Evolutionary conservation across 2,113 vertebrate genomes (phyloP), one percentile per base, ranked within the genome.

Genomic region (Osmerus eperlanus): DNA sequence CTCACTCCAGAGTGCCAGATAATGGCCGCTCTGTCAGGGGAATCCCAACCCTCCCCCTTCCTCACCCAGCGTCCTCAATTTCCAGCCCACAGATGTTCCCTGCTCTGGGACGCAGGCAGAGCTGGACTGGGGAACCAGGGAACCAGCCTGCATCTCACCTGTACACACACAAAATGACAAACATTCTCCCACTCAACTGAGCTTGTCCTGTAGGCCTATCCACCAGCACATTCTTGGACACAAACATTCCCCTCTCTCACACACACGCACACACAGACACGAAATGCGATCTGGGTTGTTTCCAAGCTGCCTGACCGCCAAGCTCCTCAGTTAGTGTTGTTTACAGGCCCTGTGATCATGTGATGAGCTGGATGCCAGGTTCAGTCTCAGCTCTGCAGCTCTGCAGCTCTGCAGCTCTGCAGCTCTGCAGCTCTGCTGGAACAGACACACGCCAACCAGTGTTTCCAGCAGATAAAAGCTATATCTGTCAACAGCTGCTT

Each of bases 11-110:
- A 67, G 70, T 2, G n/a, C 25, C 1, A 70, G 74, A 86, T 86
- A 86, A 86, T 84, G 72, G 78, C 36, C 9, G 68, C 73, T 84
- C 86, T 81, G 75, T 72, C 52, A 68, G 41, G 71, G 81, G 73
- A 82, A 78, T 80, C 73, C 73, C 67, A 0, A 54, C 6, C 63
- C 51, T 69, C 53, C 64, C 80, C 60, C 68, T 68, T 67, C 78
- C 78, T 70, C 71, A 83, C 67, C 81, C 60, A 70, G 70, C 53
- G 71, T 82, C 62, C 65, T 76, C 74, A 81, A 85, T 86, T 87
- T 80, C 78, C 72, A 65, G 65, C 19, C 70, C 65, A 69, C 64
- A 61, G 66, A 67, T 78, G 73, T 54, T 71, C 76, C 63, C 70
- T 52, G 67, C 70, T 60, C 15, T 60, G 72, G 41, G 21, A 53